Conservation (phyloP, 2,888 invertebrate species). For the Phyto melanocephala region DNA sequence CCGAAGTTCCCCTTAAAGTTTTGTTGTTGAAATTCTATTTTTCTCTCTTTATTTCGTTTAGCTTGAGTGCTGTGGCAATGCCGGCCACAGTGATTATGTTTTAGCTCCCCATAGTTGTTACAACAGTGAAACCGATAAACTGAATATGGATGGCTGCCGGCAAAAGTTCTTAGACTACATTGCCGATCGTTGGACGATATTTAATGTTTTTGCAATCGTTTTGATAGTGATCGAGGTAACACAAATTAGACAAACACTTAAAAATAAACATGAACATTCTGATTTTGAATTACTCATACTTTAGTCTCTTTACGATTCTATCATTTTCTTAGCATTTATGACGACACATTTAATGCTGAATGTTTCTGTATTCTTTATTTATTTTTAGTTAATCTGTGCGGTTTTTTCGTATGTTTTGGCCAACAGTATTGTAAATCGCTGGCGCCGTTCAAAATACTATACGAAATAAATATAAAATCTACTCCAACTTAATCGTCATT, state of each 20-base stretch:
- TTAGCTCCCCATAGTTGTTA: slow-evolving; percentile 73
- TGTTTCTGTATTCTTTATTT: neutral
- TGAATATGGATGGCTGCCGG: slow-evolving; percentile 73
- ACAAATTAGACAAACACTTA: neutral
- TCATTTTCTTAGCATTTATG: neutral
- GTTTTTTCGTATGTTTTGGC: slow-evolving; percentile 72
- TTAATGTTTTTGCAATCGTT: slow-evolving; percentile 70
- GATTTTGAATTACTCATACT: slow-evolving; percentile 8
- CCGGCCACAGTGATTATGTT: slow-evolving; percentile 71
- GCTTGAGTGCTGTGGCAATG: slow-evolving; percentile 74
- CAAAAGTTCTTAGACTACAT: slow-evolving; percentile 74
- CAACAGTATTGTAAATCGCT: slow-evolving; percentile 75
- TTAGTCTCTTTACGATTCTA: neutral
- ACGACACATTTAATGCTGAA: neutral
- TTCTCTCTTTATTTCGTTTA: slow-evolving; percentile 34
- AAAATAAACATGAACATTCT: neutral
- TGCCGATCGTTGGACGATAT: slow-evolving; percentile 70
- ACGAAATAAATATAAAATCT: slow-evolving; percentile 68
- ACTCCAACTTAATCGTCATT: neutral
- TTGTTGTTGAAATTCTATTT: neutral
- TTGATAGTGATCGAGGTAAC: slow-evolving; percentile 73
- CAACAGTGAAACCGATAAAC: slow-evolving; percentile 68
- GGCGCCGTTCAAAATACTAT: slow-evolving; percentile 76
- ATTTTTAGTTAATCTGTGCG: slow-evolving; percentile 72
- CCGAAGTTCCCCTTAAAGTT: no score